These are phyloP conservation scores for Sarcophaga bullata DNA, from an alignment of 1,140 invertebrate genomes.

Conservation along the genomic window DNA sequence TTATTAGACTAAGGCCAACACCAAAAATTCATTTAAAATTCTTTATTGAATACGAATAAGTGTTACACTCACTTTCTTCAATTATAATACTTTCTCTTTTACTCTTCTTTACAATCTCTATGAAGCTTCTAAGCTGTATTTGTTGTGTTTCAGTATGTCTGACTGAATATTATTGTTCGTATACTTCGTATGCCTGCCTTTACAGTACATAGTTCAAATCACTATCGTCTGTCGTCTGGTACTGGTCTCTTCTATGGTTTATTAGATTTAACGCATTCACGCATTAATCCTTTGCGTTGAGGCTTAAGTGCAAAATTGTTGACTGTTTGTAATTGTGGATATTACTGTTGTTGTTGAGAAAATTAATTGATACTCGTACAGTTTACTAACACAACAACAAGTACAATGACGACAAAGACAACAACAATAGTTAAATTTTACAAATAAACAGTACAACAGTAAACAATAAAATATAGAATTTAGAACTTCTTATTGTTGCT, in stretches of 20 bases:
- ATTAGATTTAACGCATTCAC: constrained; percentile 26
- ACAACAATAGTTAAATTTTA: neutral
- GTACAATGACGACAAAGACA: neutral
- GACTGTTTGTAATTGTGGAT: neutral
- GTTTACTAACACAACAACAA: neutral
- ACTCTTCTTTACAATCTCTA: too few species aligned
- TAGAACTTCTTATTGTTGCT: neutral
- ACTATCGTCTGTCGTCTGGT: neutral
- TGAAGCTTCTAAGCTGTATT: too few species aligned
- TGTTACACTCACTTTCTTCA: too few species aligned
- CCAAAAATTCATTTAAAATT: neutral
- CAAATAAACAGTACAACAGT: neutral
- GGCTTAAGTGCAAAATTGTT: constrained; percentile 15
- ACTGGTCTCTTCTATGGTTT: neutral
- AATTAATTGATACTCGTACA: neutral
- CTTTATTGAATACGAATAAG: neutral
- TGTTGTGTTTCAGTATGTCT: neutral
- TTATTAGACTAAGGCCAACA: neutral
- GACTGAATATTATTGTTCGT: neutral
- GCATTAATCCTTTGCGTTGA: constrained; percentile 23
- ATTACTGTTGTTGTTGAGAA: constrained; percentile 5
- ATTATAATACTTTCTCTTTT: too few species aligned
- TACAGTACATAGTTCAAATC: neutral
- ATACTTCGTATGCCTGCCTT: neutral
- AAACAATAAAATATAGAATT: neutral